Evolutionary conservation across 2,797 vertebrate species (phyloP), one percentile per base, ranked within the genome.

Genomic region (Sebastes oblongus): DNA sequence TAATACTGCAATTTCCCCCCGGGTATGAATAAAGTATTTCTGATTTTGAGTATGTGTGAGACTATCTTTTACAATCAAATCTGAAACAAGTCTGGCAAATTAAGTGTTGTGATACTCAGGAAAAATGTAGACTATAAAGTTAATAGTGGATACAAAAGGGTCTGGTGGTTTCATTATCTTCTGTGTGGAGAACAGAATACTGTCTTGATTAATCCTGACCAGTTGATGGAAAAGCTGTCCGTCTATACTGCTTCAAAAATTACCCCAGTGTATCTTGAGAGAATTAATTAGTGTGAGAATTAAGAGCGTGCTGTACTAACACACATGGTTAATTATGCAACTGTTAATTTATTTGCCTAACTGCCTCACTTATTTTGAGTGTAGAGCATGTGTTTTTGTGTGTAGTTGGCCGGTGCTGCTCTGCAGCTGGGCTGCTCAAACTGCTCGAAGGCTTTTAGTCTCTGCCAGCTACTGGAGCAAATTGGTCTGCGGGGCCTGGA

Each of bases 341-440:
- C 70, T 66, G n/a, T 59, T 70, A 50, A 62, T 77, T 50, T 59
- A 65, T 77, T 36, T 73, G 60, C 66, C 65, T n/a, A 27, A 56
- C 72, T 58, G 32, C 36, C 12, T n/a, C 52, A 69, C 61, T 78
- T 54, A 56, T 50, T 65, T 64, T 52, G 27, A 73, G 59, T 2
- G 55, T 54, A 39, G 30, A 32, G 67, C 67, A 70, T 55, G 66
- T 74, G 62, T 54, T 61, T 59, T 42, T 25, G 34, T 72, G 58
- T 71, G 62, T 36, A 39, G 56, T 50, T 71, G 60, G 54, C 76
- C 32, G 32, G 55, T 27, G 22, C 36, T 20, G 30, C 72, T 78
- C 34, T 77, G 69, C 80, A 77, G 70, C 82, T 84, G 72, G 58
- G 42, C 59, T 54, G 56, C 56, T 70, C 59, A 74, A 68, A 70